phyloP scores from a whole-genome alignment of 2,888 invertebrate genomes.

The Mythimna vitellina region DNA sequence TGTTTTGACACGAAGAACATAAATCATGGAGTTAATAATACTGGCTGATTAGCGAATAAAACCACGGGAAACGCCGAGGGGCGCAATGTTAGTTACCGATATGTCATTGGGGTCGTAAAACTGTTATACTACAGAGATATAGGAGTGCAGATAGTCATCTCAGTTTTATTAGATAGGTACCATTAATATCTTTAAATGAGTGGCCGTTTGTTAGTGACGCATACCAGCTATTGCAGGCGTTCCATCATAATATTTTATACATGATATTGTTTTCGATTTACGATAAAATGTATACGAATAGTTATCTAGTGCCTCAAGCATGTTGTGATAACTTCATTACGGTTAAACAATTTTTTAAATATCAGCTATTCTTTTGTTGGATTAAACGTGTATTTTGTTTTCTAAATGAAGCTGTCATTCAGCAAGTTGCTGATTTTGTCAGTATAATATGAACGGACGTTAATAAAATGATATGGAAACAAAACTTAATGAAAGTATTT shows the following conservation, averaged over 20 bases:
- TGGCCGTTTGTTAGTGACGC: conserved; percentile 55
- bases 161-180: conserved; percentile 58
- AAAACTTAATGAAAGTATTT: neutral
- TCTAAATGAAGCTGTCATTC: conserved; percentile 17
- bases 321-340: conserved; percentile 10
- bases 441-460: neutral
- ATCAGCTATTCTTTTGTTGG: conserved; percentile 12
- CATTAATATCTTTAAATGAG: conserved; percentile 64
- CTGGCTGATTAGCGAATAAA: conserved; percentile 62
- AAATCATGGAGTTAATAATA: conserved; percentile 61
- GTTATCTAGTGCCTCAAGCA: conserved; percentile 12
- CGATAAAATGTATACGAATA: conserved; percentile 28
- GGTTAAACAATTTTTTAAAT: neutral
- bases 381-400: conserved; percentile 23
- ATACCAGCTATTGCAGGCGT: conserved; percentile 36
- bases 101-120: conserved; percentile 64
- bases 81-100: conserved; percentile 53
- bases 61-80: conserved; percentile 53
- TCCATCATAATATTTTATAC: conserved; percentile 24
- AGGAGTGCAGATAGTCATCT: conserved; percentile 60
- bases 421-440: conserved; percentile 32
- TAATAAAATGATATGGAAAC: neutral
- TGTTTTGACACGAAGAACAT: conserved; percentile 43
- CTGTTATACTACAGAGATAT: conserved; percentile 54
- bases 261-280: conserved; percentile 48